Evolutionary conservation across 2,797 vertebrate genomes (phyloP).

Genomic region (Poecilia picta): DNA sequence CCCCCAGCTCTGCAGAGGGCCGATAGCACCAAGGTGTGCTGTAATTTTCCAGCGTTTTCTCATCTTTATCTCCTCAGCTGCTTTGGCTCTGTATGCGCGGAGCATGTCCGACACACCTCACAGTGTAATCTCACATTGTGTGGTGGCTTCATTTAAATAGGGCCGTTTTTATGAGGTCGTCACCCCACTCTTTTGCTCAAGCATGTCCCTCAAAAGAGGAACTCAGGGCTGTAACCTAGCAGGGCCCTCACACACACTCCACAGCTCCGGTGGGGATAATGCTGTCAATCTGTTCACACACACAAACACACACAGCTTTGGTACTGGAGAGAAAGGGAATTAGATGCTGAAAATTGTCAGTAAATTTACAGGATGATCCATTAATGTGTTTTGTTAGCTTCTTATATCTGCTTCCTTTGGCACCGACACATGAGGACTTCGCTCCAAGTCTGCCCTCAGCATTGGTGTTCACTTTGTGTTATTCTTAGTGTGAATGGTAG

Average conservation of each 20-base stretch:
- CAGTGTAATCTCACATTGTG: slow-evolving; percentile 65
- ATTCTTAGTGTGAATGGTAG: not conserved
- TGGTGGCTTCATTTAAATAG: slow-evolving; percentile 68
- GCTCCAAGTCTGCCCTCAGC: not conserved
- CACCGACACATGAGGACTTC: not conserved
- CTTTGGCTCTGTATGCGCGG: slow-evolving; percentile 42
- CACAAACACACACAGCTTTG: not conserved
- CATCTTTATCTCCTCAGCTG: slow-evolving; percentile 70
- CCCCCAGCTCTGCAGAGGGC: slow-evolving; percentile 59
- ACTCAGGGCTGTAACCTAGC: slow-evolving; percentile 33
- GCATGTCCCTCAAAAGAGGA: slow-evolving; percentile 26
- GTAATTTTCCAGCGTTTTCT: slow-evolving; percentile 69
- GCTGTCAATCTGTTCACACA: not conserved
- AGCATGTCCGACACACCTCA: slow-evolving; percentile 63
- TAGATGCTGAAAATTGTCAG: not conserved
- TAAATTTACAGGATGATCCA: not conserved
- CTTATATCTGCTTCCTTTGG: not conserved
- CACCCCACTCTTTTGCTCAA: slow-evolving; percentile 51
- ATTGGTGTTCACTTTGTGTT: not conserved
- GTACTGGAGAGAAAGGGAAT: not conserved
- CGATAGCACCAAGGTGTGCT: slow-evolving; percentile 58
- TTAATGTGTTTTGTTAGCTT: not conserved
- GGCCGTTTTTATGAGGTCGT: slow-evolving; percentile 58
- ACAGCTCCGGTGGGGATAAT: not conserved
- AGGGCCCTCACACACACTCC: slow-evolving; percentile 2